Evolutionary conservation across 1,140 invertebrate species (phyloP), one percentile per base, ranked within the genome.

Genomic region (Eumaeus atala): DNA sequence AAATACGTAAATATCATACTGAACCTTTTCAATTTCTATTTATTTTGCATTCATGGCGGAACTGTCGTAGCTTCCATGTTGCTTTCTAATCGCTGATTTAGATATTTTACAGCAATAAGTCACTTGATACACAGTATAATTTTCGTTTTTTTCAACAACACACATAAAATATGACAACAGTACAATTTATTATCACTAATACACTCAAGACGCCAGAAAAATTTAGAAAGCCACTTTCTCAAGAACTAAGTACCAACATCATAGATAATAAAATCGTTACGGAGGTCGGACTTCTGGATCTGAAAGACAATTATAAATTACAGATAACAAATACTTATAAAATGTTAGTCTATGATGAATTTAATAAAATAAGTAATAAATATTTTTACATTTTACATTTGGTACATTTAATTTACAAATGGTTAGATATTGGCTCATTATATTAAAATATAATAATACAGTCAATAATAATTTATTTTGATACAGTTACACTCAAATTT

Each of bases 31-130:
- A 84, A 81, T 84, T 83, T 84, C 76, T 84, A 83, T 87, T 87
- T 86, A 87, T 87, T 87, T 87, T 86, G 84, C 85, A 86, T 87
- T 87, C 85, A 88, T 88, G 85, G 85, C 85, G 84, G 85, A 88
- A 88, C 85, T 88, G 85, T 88, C 85, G 87, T 72, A 70, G 77
- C 84, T 88, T 86, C 85, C 85, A 88, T 88, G 85, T 88, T 88
- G 85, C 83, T 87, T 87, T 87, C 85, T 87, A 86, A 85, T 70
- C 61, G 66, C 69, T 62, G 12, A 44, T 54, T 54, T 52, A 54
- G 11, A 35, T 34, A 28, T 33, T 44, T 12, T 12, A 9, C 14
- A 17, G 28, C 38, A 40, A 18, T 12, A 9, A 44, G 14, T 28
- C 28, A 40, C 34, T 40, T 21, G 52, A 35, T 52, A 38, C 49